phyloP scores from a whole-genome alignment of 2,113 vertebrate genomes.

The Xenopus laevis region DNA sequence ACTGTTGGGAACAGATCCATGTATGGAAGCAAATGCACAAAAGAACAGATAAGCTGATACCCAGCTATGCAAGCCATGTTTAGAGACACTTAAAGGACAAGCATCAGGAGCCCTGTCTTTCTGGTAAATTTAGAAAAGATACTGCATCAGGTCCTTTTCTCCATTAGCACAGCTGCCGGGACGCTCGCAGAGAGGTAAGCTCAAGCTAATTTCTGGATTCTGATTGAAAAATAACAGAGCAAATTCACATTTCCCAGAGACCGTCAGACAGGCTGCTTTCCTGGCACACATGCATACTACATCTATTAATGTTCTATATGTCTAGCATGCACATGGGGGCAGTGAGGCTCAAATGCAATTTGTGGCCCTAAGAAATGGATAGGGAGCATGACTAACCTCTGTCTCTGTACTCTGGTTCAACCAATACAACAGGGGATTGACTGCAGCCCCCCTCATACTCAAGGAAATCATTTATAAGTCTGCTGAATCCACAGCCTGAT shows the following conservation, averaged over 20 bases:
- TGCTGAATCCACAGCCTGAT: too few relatives aligned
- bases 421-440: neutral
- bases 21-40: slow-evolving; percentile 87
- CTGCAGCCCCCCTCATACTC: neutral
- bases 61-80: slow-evolving; percentile 84
- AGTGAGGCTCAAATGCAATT: slow-evolving; percentile 1
- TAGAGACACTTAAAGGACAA: slow-evolving; percentile 83
- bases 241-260: slow-evolving; percentile 10
- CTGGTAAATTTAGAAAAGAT: slow-evolving; percentile 80
- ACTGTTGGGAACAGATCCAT: slow-evolving; percentile 85
- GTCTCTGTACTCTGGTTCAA: neutral
- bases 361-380: neutral
- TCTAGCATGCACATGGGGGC: neutral
- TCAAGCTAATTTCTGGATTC: slow-evolving; percentile 29
- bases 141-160: slow-evolving; percentile 58
- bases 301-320: slow-evolving; percentile 19
- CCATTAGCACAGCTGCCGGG: slow-evolving; percentile 52
- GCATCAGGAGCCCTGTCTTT: slow-evolving; percentile 70
- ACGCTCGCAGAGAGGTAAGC: slow-evolving; percentile 71
- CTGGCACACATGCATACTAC: slow-evolving; percentile 12
- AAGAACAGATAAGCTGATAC: slow-evolving; percentile 84
- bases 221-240: slow-evolving; percentile 16
- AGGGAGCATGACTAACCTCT: slow-evolving; percentile 2
- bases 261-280: slow-evolving; percentile 10
- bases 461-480: neutral